phyloP scores from a whole-genome alignment of 2,113 vertebrate species.

The Microcebus lehilahytsara region DNA sequence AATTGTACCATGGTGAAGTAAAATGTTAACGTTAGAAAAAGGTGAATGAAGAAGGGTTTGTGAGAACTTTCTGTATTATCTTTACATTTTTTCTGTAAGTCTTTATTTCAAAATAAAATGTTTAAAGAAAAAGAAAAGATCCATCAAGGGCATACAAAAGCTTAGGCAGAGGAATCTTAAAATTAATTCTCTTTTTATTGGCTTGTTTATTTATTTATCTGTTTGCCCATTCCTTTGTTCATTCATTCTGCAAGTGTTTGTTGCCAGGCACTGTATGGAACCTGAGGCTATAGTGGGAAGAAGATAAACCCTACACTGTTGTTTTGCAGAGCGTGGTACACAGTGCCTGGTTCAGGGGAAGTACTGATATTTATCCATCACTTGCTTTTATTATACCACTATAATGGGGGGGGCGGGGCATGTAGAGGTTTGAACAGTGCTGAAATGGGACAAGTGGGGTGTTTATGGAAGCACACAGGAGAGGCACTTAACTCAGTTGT shows the following conservation, averaged over 20 bases:
- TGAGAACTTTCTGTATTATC: not conserved
- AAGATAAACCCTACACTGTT: fast-evolving
- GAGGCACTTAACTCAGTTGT: not conserved
- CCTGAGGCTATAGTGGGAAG: too few species aligned
- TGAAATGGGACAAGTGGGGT: not conserved
- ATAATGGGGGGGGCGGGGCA: too few species aligned
- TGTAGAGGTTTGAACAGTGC: not conserved
- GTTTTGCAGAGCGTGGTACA: not conserved
- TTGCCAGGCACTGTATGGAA: not conserved
- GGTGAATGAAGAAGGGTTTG: not conserved
- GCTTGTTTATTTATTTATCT: not conserved
- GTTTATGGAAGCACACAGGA: not conserved
- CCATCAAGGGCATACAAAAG: not conserved
- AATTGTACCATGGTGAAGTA: not conserved
- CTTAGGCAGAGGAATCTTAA: not conserved
- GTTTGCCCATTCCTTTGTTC: not conserved
- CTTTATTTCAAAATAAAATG: not conserved
- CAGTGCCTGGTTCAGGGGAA: not conserved
- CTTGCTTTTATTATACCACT: not conserved
- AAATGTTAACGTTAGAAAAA: not conserved
- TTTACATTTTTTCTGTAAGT: not conserved
- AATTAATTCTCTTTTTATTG: not conserved
- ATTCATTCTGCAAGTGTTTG: not conserved
- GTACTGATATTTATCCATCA: too few species aligned
- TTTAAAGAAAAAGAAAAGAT: not conserved